A percentile compares a stretch with the other conserved stretches of the same genome.
Evolutionary conservation across 2,888 invertebrate genomes (phyloP).

Genomic region (Drosophila paucipuncta): DNA sequence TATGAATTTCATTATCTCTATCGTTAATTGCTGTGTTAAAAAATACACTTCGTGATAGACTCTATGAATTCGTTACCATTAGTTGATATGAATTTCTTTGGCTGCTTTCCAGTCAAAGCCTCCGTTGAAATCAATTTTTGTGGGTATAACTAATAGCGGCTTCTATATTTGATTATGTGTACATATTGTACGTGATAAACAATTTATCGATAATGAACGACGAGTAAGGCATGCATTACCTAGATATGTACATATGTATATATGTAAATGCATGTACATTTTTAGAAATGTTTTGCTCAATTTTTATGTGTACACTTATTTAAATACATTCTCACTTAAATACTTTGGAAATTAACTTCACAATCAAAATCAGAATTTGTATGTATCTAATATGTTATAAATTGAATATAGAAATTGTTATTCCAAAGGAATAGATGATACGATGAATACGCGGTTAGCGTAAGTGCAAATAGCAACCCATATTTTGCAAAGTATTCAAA

Average conservation of each 20-base stretch:
- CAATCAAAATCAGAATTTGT: not conserved
- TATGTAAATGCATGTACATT: conserved; percentile 1
- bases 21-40: not conserved
- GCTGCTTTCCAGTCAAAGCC: conserved; percentile 10
- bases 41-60: not conserved
- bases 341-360: not conserved
- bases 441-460: not conserved
- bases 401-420: not conserved
- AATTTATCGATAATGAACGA: not conserved
- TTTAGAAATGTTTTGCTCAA: not conserved
- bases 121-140: conserved; percentile 7
- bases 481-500: not conserved
- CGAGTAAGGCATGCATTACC: not conserved
- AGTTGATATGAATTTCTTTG: conserved; percentile 1
- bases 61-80: not conserved
- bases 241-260: not conserved
- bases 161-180: not conserved
- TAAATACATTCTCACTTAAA: not conserved
- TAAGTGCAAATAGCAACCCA: not conserved
- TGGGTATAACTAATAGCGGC: not conserved
- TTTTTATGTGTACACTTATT: not conserved
- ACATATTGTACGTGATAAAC: not conserved
- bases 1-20: not conserved
- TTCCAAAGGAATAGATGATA: not conserved
- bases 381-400: not conserved